Percentiles rank a stretch among this genome's conserved stretches.
These are phyloP conservation scores for Nannobrachium achirus DNA, from an alignment of 2,113 vertebrate genomes.

Conservation along the genomic window DNA sequence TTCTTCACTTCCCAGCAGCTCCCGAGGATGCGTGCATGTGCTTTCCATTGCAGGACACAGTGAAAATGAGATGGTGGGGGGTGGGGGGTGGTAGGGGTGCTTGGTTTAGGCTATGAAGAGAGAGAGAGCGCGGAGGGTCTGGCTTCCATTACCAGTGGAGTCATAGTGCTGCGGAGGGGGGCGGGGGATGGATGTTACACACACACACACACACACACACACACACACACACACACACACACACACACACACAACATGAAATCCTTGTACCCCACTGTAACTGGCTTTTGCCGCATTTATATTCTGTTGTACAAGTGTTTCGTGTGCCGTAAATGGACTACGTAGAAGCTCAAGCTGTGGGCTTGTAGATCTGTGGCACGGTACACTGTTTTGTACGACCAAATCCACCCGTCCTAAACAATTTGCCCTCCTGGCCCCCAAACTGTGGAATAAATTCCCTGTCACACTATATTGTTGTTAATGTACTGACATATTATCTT, in stretches of 20 bases:
- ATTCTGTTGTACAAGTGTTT: slow-evolving; percentile 4
- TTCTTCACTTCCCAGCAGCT: slow-evolving; percentile 53
- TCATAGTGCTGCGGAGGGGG: slow-evolving; percentile 34
- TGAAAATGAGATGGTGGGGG: slow-evolving; percentile 63
- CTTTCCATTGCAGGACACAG: slow-evolving; percentile 70
- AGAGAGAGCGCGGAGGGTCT: slow-evolving; percentile 53
- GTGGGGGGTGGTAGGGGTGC: slow-evolving; percentile 33
- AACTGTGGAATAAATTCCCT: too few species aligned
- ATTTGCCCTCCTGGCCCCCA: too few species aligned
- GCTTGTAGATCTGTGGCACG: too few species aligned
- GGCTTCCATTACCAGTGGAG: slow-evolving; percentile 69
- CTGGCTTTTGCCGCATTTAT: neutral
- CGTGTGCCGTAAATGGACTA: slow-evolving; percentile 19
- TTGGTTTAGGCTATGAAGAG: slow-evolving; percentile 48
- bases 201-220: slow-evolving; percentile 19
- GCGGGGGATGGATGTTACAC: slow-evolving; percentile 36
- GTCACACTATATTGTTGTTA: too few species aligned
- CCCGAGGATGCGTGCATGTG: slow-evolving; percentile 71
- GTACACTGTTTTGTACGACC: too few species aligned
- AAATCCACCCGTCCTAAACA: too few species aligned
- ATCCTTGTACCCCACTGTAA: neutral
- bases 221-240: slow-evolving; percentile 5
- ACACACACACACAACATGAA: slow-evolving; percentile 12
- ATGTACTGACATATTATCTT: too few species aligned
- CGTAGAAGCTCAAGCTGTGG: too few species aligned